Base-by-base conservation (phyloP, 2,797 vertebrate species). In the Melanogrammus aeglefinus region DNA sequence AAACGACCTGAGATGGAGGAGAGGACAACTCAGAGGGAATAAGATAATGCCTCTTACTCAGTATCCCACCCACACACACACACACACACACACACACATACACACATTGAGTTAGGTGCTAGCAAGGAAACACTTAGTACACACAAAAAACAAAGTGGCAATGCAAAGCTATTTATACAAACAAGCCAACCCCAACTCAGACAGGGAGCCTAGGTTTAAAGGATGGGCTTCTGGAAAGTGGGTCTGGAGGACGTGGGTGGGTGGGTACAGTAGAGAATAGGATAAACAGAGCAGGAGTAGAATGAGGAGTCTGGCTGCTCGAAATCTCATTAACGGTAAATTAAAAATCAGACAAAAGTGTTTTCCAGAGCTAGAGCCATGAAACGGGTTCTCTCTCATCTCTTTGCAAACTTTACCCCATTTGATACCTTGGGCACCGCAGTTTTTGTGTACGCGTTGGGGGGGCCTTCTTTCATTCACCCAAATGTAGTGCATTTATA, bases 241-340 rank as follows among this genome's bases (percentile, higher is more conserved):
- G 57, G 47, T 63, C 9, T 9, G 57, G 57, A 24, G 21, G 57
- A n/a, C 4, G 57, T 63, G 57, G 21, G 57, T 57, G n/a, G 57
- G 57, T 63, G 57, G 57, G 21, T 35, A n/a, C 38, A 70, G 35
- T 31, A 76, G 77, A 79, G 84, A 84, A 85, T 47, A 75, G 84
- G 89, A 91, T 89, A 88, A 91, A 90, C 85, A 86, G 80, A 86
- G 80, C 79, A 87, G 91, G 84, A 87, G 84, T 84, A 86, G 86
- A 87, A 89, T 69, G 83, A 76, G 86, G 87, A 86, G 82, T 78
- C 24, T 6, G 79, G 86, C 85, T 83, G 89, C 86, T 85, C 88
- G 86, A 92, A 90, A 90, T 92, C 88, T 91, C 89, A 91, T 92
- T 91, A 90, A 91, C 85, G 89, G 87, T 88, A 90, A 91, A 92